Evolutionary conservation across 2,888 invertebrate genomes (phyloP), one percentile per base, ranked within the genome.

Genomic region (Tridacna gigas): DNA sequence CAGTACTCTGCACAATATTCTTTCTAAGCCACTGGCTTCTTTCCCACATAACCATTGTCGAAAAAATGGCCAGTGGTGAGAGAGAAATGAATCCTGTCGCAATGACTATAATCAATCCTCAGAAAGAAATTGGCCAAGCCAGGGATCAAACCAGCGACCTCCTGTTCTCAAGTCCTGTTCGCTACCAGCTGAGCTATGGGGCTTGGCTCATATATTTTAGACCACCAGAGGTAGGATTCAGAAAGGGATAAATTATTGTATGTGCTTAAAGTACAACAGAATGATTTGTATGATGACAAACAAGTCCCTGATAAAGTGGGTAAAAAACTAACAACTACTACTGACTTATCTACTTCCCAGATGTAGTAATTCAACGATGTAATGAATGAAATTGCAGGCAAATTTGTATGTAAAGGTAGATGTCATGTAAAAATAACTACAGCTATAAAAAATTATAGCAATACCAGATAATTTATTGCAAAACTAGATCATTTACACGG

Each of bases 231-330:
- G 3, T 3, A 5, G 15, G 20, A 20, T 15, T 56, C 18, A 56
- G 15, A 20, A 5, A 3, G 56, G 5, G 5, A 56, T 56, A 63
- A 63, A 63, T 25, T 63, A 63, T 63, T 63, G 12, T 63, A 22
- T 25, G 1, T 63, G 63, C n/a, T 63, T 63, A 56, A 4, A n/a
- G 25, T 63, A 63, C 63, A 18, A 25, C 1, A 20, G 11, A n/a
- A 18, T 71, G 71, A 71, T 51, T 22, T 71, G 71, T 20, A 22
- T 51, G 71, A 71, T 71, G 71, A 71, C 71, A 71, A 71, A 71
- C 71, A 71, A 71, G 71, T 71, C 48, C 7, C 11, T 71, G 71
- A 71, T 71, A 71, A 71, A 71, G 51, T 71, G 71, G 71, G 71
- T 25, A 71, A 71, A 67, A 71, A 71, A 71, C 63, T 18, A 51